Evolutionary conservation across 2,888 invertebrate species (phyloP).

Genomic region (Aproaerema taeniolella): DNA sequence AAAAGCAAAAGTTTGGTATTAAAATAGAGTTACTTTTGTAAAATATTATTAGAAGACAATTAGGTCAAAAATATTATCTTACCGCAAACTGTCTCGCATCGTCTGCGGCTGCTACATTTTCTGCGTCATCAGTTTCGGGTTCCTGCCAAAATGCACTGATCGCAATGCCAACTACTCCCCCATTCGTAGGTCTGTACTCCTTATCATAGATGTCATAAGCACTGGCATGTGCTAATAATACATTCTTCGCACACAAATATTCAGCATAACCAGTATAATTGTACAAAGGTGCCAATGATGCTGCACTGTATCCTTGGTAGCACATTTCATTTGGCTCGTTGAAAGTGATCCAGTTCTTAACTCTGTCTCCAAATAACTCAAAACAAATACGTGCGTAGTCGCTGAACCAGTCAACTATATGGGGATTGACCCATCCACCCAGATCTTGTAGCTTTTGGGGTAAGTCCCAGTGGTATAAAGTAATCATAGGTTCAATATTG

Average conservation of each 20-base stretch:
- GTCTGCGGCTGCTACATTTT: constrained; percentile 55
- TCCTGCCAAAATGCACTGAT: constrained; percentile 73
- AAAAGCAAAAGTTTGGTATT: constrained; percentile 12
- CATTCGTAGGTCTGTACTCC: constrained; percentile 37
- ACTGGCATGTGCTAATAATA: constrained; percentile 70
- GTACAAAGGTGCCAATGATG: constrained; percentile 33
- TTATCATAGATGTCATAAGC: constrained; percentile 46
- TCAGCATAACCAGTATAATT: constrained; percentile 51
- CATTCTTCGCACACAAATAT: constrained; percentile 60
- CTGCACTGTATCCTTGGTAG: constrained; percentile 50
- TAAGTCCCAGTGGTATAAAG: constrained; percentile 62
- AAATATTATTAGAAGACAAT: no score
- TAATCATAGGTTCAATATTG: constrained; percentile 73
- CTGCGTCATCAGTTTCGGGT: constrained; percentile 43
- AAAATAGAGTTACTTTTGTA: background rate
- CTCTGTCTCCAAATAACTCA: constrained; percentile 53
- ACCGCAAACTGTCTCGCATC: constrained; percentile 25
- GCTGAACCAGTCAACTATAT: constrained; percentile 51
- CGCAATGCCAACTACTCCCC: constrained; percentile 52
- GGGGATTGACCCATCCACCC: constrained; percentile 62
- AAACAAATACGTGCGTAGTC: constrained; percentile 53
- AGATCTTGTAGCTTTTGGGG: constrained; percentile 54
- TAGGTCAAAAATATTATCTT: no score
- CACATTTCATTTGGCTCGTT: constrained; percentile 65
- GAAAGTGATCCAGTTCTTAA: constrained; percentile 73